Base-by-base conservation (phyloP, 2,797 vertebrate genomes). In the Sebastes steindachneri region DNA sequence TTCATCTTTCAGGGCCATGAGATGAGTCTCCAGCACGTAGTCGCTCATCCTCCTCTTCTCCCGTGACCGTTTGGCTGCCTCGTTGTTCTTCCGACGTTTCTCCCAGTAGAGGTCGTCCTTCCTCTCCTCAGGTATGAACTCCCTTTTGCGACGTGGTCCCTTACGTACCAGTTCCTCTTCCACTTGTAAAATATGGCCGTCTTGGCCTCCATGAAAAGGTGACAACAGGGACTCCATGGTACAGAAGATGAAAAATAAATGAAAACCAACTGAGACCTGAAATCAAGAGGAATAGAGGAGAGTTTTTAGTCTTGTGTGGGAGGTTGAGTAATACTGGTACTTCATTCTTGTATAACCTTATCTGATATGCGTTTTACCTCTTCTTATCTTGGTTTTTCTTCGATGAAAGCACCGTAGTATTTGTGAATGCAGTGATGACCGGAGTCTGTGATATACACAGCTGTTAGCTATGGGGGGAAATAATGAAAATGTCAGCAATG, bases 101-200 rank as follows among this genome's bases (percentile, higher is more conserved):
- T 98, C 97, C 98, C 98, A 99, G 92, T 99, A 99, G 57, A 79
- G 83, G 3, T 80, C 93, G 75, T 99, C 97, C 91, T 99, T 99
- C 92, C 95, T 97, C 59, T 98, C 96, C 0, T 97, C 96, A 0
- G 97, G 97, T 88, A 95, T 98, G 93, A 99, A 99, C 73, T 97
- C 96, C 11, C 97, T 89, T 87, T 96, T 97, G 74, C 97, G 92
- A 0, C 98, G 96, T 14, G 19, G 21, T 21, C 90, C 90, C 51
- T 86, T 89, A 0, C 21, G 63, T 9, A 55, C 58, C 12, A 73
- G 68, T 1, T 91, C 84, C 19, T 87, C 83, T 25, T 82, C 86
- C 64, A 7, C 2, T 0, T 59, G 41, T 25, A 19, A 63, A 25
- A 14, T 71, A 0, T 53, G 28, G 14, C 35, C 37, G 14, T 76